Evolutionary conservation across 2,797 vertebrate species (phyloP), one percentile per base, ranked within the genome.

Genomic region (Anabas testudineus): DNA sequence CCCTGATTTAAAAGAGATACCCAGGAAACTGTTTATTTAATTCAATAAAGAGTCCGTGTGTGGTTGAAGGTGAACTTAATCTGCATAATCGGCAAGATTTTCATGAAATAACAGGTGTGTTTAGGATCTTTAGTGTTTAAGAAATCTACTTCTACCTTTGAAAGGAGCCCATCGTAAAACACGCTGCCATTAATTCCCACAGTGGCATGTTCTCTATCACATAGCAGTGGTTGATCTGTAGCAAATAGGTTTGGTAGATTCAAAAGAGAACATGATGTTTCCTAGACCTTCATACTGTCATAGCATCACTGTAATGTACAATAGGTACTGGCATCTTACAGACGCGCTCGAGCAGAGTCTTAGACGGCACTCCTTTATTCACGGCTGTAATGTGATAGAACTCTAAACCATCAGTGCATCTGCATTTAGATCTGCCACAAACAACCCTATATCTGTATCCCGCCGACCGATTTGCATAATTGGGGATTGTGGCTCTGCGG

Each of bases 381-480:
- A 74, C 42, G 76, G 54, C 72, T 51, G 62, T 79, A 83, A 82
- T 81, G 74, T 67, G 76, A 85, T 54, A 58, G 70, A 79, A 63
- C 76, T 72, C 62, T 66, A 70, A 83, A 85, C 83, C 76, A 84
- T 78, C 80, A 85, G 75, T 71, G 81, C 72, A 80, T 88, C 90
- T 88, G 80, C 84, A 89, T 88, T 88, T 80, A 88, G 76, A 88
- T 85, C 78, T 64, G 71, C 80, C 72, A 68, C 75, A 83, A 82
- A 89, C 80, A 80, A 66, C 74, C 80, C 67, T 84, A 90, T 82
- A 81, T 87, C 86, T 70, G 67, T 56, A 85, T 78, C 75, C 85
- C 30, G 41, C 76, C 64, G n/a, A 53, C 5, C 54, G 37, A 87
- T 90, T 90, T 91, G 82, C 90, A 90, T 89, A 87, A 90, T 90